Percentiles rank a stretch among this genome's conserved stretches.
phyloP scores from a whole-genome alignment of 1,140 invertebrate genomes.

The Cotesia typhae region DNA sequence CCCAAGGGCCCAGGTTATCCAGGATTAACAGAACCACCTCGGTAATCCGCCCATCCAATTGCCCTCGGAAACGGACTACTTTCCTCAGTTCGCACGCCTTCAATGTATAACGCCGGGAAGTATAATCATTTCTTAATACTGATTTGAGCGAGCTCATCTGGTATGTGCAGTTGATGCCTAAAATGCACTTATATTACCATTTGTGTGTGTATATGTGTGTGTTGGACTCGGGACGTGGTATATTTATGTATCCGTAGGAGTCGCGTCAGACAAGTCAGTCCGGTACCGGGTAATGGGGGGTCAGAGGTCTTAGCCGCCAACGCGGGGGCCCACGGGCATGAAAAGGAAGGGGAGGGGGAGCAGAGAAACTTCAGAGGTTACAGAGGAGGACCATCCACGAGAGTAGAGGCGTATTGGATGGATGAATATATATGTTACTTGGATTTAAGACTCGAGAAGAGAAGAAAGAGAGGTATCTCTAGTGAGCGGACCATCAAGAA shows the following conservation, averaged over 20 bases:
- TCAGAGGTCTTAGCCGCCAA: slow-evolving; percentile 64
- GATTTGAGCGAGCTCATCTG: not conserved
- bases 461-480: slow-evolving; percentile 26
- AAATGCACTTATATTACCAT: slow-evolving; percentile 33
- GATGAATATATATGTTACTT: slow-evolving; percentile 52
- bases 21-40: too few relatives aligned
- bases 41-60: too few relatives aligned
- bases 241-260: slow-evolving; percentile 58
- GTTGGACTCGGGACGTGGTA: slow-evolving; percentile 34
- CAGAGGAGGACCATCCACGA: not conserved
- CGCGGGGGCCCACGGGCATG: slow-evolving; percentile 42
- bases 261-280: slow-evolving; percentile 59
- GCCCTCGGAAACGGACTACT: slow-evolving; percentile 18
- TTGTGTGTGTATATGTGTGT: slow-evolving; percentile 40
- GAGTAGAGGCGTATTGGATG: slow-evolving; percentile 19
- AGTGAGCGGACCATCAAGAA: not conserved
- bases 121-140: too few relatives aligned
- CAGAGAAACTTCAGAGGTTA: too few relatives aligned
- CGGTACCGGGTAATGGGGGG: slow-evolving; percentile 63
- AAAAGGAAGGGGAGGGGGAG: not conserved
- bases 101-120: too few relatives aligned
- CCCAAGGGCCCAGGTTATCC: too few relatives aligned
- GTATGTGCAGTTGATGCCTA: slow-evolving; percentile 14
- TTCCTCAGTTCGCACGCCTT: not conserved
- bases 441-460: slow-evolving; percentile 40